A percentile compares a stretch with the other conserved stretches of the same genome.
Conservation (phyloP, 2,888 invertebrate genomes). For the Ceriagrion tenellum region DNA sequence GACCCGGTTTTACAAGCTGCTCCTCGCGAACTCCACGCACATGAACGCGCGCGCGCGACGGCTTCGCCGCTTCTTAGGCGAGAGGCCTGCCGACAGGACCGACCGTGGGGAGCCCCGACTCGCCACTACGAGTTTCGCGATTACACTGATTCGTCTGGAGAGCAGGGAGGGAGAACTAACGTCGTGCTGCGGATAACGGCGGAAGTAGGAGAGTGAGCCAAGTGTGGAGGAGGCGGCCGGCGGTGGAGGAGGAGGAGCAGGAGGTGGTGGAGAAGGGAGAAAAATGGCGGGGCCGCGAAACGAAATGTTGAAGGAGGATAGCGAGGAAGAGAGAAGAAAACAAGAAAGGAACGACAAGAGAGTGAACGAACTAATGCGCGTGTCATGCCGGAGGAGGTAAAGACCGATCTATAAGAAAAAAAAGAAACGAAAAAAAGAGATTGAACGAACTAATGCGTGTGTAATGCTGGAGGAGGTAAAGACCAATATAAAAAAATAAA, state of each 20-base stretch:
- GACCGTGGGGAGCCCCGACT: background rate
- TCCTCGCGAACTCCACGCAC: background rate
- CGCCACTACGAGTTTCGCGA: slow-evolving; percentile 52
- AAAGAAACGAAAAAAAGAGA: too few relatives aligned
- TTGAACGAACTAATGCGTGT: too few relatives aligned
- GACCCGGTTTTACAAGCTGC: background rate
- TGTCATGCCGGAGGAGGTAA: too few relatives aligned
- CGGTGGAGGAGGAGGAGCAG: background rate
- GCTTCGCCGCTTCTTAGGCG: background rate
- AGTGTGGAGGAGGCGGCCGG: background rate
- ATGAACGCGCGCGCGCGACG: too few relatives aligned
- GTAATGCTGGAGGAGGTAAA: background rate
- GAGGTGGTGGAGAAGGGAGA: background rate
- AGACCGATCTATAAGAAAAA: background rate
- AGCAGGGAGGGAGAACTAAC: background rate
- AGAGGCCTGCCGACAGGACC: too few relatives aligned
- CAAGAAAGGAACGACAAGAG: background rate
- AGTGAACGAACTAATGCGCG: background rate
- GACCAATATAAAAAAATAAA: background rate
- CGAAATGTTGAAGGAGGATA: background rate
- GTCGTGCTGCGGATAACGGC: slow-evolving; percentile 33
- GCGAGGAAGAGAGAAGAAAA: background rate
- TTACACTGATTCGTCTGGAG: slow-evolving; percentile 36
- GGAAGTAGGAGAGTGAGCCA: slow-evolving; percentile 15
- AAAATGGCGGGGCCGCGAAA: slow-evolving; percentile 23